Percentiles rank a stretch among this genome's conserved stretches.
Evolutionary conservation across 2,888 invertebrate genomes (phyloP).

Genomic region (Tiliacea citrago): DNA sequence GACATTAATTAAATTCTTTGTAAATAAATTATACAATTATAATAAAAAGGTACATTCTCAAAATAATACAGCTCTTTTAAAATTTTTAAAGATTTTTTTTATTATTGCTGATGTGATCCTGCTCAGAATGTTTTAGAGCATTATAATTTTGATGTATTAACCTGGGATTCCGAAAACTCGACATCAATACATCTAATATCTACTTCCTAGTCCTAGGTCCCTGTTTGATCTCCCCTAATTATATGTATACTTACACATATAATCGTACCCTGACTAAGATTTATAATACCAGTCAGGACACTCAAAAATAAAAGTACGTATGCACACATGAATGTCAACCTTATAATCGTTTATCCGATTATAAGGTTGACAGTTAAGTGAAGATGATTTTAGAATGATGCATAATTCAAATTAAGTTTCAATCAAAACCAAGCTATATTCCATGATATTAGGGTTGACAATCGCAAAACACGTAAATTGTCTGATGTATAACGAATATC

Average conservation of each 20-base stretch:
- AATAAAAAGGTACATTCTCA: background rate
- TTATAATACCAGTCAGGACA: too few species aligned
- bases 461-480: slow-evolving; percentile 2
- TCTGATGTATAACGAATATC: slow-evolving; percentile 38
- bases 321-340: background rate
- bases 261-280: background rate
- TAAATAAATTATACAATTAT: background rate
- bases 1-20: background rate
- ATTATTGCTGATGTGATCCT: background rate
- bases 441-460: background rate
- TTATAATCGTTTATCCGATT: too few species aligned
- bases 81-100: background rate
- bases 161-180: background rate
- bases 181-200: background rate
- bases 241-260: slow-evolving; percentile 6
- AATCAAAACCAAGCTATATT: background rate
- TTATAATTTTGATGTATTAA: background rate
- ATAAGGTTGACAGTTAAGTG: too few species aligned
- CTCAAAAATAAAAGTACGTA: background rate
- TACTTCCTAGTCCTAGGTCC: slow-evolving; percentile 6
- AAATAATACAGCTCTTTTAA: background rate
- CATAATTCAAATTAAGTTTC: background rate
- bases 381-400: background rate
- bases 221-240: slow-evolving; percentile 1
- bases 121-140: background rate